Percentiles rank a stretch among this genome's conserved stretches.
phyloP scores from a whole-genome alignment of 2,888 invertebrate species.

The Alsophila aescularia region DNA sequence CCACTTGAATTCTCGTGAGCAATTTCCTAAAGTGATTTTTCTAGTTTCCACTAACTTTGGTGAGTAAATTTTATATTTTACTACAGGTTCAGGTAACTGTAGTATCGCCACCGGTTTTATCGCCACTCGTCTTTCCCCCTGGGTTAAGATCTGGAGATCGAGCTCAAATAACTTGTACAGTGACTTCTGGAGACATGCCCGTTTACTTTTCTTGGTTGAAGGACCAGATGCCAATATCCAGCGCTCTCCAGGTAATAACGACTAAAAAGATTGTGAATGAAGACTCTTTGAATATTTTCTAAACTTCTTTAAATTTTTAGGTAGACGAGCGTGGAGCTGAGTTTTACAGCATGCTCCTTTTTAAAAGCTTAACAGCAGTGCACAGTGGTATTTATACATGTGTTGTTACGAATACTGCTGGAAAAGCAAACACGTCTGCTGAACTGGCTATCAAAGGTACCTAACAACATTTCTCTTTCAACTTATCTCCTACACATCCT shows the following conservation, averaged over 20 bases:
- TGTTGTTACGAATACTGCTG: conserved; percentile 89
- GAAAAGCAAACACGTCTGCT: conserved; percentile 88
- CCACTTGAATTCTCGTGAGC: conserved; percentile 12
- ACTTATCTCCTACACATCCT: background rate
- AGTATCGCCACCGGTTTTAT: conserved; percentile 91
- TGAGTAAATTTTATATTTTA: conserved; percentile 3
- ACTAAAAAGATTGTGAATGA: background rate
- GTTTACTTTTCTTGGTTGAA: conserved; percentile 88
- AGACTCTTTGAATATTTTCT: background rate
- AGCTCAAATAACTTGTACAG: conserved; percentile 92
- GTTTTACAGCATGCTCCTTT: conserved; percentile 89
- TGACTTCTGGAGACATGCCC: conserved; percentile 89
- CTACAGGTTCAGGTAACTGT: conserved; percentile 74
- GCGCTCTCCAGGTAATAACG: conserved; percentile 84
- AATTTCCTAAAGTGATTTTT: conserved; percentile 26
- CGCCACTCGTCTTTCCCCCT: conserved; percentile 92
- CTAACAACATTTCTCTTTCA: conserved; percentile 18
- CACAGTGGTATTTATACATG: conserved; percentile 90
- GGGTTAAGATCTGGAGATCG: conserved; percentile 91
- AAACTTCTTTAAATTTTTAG: conserved; percentile 52
- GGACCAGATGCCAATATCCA: conserved; percentile 85
- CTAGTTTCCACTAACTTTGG: background rate
- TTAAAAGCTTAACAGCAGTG: conserved; percentile 87
- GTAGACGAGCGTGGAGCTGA: conserved; percentile 88
- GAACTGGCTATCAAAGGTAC: conserved; percentile 89